Evolutionary conservation across 2,113 vertebrate species (phyloP).

Genomic region (Octodon degus): DNA sequence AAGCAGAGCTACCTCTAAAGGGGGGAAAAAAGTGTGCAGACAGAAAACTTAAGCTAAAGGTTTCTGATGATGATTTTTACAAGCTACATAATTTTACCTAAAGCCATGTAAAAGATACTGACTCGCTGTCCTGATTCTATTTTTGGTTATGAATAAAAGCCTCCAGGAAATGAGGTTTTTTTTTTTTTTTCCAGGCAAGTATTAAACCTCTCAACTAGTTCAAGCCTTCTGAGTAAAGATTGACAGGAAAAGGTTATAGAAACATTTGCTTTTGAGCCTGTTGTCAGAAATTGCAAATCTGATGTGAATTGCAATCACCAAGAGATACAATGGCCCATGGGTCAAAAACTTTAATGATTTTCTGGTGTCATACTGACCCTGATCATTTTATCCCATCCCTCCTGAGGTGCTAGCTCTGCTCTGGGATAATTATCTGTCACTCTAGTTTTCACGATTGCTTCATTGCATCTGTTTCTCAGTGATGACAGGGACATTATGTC

Average conservation of each 20-base stretch:
- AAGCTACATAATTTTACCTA: not conserved
- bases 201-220: not conserved
- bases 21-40: not conserved
- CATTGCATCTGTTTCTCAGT: conserved; percentile 16
- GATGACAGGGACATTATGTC: conserved; percentile 51
- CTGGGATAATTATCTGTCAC: conserved; percentile 52
- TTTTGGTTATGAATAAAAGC: conserved; percentile 43
- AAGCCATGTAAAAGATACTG: not conserved
- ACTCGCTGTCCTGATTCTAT: not conserved
- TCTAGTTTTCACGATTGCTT: conserved; percentile 31
- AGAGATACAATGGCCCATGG: not conserved
- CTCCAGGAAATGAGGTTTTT: not conserved
- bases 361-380: conserved; percentile 36
- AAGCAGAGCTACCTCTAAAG: not conserved
- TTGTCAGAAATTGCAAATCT: conserved; percentile 38
- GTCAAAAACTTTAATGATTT: conserved; percentile 54
- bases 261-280: conserved; percentile 27
- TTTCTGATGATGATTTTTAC: not conserved
- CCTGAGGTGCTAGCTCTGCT: conserved; percentile 25
- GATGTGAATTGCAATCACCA: not conserved
- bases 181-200: not conserved
- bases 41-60: not conserved
- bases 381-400: conserved; percentile 22
- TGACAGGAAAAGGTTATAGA: not conserved
- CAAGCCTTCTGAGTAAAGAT: conserved; percentile 2